These are phyloP conservation scores for Telmatherina bonti DNA, from an alignment of 2,797 vertebrate species.

Conservation along the genomic window DNA sequence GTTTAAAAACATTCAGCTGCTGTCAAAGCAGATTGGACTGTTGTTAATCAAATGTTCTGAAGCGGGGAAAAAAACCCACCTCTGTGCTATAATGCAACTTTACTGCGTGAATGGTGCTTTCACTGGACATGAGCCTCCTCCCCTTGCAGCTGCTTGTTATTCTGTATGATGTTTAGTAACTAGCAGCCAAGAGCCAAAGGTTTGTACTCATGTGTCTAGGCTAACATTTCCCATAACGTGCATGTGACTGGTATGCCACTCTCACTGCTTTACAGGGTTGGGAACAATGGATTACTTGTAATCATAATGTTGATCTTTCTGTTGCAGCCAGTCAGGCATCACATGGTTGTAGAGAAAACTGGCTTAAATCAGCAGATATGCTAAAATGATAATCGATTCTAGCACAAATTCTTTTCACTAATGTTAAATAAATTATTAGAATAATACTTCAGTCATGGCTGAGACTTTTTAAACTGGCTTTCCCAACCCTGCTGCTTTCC, in stretches of 20 bases:
- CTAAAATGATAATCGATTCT: slow-evolving; percentile 15
- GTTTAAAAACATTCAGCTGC: slow-evolving; percentile 31
- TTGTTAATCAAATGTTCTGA: slow-evolving; percentile 37
- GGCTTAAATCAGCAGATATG: slow-evolving; percentile 25
- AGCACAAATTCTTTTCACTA: neutral
- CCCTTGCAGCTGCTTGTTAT: slow-evolving; percentile 61
- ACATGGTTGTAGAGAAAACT: slow-evolving; percentile 8
- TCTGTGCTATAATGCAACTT: slow-evolving; percentile 60
- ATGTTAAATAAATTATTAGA: neutral
- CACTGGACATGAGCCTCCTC: slow-evolving; percentile 52
- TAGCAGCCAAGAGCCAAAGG: slow-evolving; percentile 72
- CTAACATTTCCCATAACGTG: slow-evolving; percentile 70
- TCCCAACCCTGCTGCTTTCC: slow-evolving; percentile 74
- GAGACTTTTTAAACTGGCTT: slow-evolving; percentile 44
- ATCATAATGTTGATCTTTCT: slow-evolving; percentile 27
- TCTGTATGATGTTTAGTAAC: slow-evolving; percentile 71
- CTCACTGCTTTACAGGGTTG: slow-evolving; percentile 76
- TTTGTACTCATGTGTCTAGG: slow-evolving; percentile 60
- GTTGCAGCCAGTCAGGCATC: slow-evolving; percentile 30
- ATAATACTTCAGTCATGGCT: slow-evolving; percentile 9
- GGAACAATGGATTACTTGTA: slow-evolving; percentile 68
- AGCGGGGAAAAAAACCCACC: slow-evolving; percentile 25
- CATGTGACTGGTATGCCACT: slow-evolving; percentile 75
- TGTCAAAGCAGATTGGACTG: slow-evolving; percentile 43
- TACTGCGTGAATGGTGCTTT: slow-evolving; percentile 67